Conservation (phyloP, 2,797 vertebrate species). For the Oreonectes daqikongensis region DNA sequence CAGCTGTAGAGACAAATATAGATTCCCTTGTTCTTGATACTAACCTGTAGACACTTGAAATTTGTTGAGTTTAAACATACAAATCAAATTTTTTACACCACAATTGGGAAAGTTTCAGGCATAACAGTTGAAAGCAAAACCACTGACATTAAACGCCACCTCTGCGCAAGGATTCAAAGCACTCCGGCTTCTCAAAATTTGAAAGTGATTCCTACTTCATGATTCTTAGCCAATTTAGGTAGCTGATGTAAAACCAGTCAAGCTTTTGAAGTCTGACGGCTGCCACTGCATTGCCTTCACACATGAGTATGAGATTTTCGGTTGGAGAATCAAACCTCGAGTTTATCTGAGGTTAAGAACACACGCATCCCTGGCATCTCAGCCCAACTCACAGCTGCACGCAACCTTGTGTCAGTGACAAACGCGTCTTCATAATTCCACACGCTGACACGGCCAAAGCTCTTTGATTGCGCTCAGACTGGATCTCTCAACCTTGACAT, state of each 20-base stretch:
- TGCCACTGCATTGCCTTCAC: slow-evolving; percentile 3
- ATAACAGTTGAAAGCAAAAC: too few species aligned
- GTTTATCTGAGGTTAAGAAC: not conserved
- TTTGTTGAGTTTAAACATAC: not conserved
- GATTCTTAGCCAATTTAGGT: slow-evolving; percentile 14
- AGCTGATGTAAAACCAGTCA: not conserved
- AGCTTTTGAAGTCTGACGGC: slow-evolving; percentile 8
- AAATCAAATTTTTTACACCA: not conserved
- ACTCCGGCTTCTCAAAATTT: not conserved
- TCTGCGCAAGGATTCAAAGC: not conserved
- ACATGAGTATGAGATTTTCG: not conserved
- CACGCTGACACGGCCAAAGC: slow-evolving; percentile 7
- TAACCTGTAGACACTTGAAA: not conserved
- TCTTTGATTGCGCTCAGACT: not conserved
- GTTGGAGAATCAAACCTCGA: not conserved
- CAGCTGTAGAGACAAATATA: not conserved
- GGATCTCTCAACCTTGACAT: slow-evolving; percentile 30
- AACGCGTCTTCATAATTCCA: slow-evolving; percentile 12
- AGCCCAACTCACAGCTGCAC: not conserved
- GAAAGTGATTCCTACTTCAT: not conserved
- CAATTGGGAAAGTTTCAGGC: not conserved
- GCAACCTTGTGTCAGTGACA: slow-evolving; percentile 1
- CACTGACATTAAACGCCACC: not conserved
- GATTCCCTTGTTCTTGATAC: not conserved
- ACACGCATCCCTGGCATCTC: not conserved